A percentile compares a stretch with the other conserved stretches of the same genome.
Conservation (phyloP, 2,113 vertebrate genomes). For the Misgurnus mizolepis region DNA sequence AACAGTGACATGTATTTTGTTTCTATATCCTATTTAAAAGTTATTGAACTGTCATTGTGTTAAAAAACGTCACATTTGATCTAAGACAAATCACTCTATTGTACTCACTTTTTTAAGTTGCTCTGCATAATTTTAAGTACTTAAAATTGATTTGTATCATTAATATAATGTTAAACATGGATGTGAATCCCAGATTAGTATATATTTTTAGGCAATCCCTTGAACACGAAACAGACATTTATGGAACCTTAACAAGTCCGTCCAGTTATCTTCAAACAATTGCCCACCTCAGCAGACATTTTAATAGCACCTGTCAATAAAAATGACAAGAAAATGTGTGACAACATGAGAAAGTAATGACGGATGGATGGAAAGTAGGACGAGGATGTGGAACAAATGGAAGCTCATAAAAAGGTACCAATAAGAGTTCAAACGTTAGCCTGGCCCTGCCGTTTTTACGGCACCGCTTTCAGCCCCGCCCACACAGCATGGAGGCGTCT, state of each 20-base stretch:
- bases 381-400: slow-evolving; percentile 44
- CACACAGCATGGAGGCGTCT: slow-evolving; percentile 41
- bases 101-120: too few species aligned
- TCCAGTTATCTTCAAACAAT: slow-evolving; percentile 37
- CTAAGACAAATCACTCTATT: too few species aligned
- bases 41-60: too few species aligned
- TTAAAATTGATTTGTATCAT: neutral
- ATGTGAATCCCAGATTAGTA: neutral
- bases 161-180: neutral
- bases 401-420: slow-evolving; percentile 28
- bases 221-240: slow-evolving; percentile 5
- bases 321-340: slow-evolving; percentile 34
- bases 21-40: neutral
- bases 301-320: slow-evolving; percentile 34
- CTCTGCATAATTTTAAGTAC: neutral
- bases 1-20: too few species aligned
- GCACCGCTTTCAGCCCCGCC: slow-evolving; percentile 23
- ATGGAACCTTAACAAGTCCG: slow-evolving; percentile 25
- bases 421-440: slow-evolving; percentile 29
- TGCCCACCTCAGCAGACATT: slow-evolving; percentile 9
- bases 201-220: slow-evolving; percentile 9
- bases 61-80: too few species aligned
- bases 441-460: slow-evolving; percentile 6
- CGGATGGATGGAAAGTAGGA: slow-evolving; percentile 16
- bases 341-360: slow-evolving; percentile 24